These are phyloP conservation scores for Scaptomyza graminum DNA, from an alignment of 1,140 invertebrate genomes.

Conservation along the genomic window DNA sequence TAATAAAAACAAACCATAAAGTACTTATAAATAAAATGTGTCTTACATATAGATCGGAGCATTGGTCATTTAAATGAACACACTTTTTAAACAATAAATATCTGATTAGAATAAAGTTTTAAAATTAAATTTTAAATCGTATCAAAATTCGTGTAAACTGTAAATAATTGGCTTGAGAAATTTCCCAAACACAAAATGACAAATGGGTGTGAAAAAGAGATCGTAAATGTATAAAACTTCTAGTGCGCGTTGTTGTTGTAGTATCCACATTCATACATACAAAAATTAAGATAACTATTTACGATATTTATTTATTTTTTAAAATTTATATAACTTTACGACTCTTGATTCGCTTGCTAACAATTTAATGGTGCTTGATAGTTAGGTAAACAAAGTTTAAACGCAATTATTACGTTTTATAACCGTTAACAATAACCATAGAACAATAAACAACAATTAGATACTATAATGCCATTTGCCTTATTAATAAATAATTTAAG, in stretches of 20 bases:
- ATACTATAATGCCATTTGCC: background rate
- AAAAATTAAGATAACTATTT: background rate
- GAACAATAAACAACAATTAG: background rate
- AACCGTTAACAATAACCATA: background rate
- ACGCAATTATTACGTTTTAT: constrained; percentile 18
- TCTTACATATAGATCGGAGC: too few relatives aligned
- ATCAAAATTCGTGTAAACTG: constrained; percentile 33
- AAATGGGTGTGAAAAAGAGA: constrained; percentile 39
- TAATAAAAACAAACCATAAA: constrained; percentile 44
- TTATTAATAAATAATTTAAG: background rate
- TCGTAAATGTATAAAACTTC: constrained; percentile 25
- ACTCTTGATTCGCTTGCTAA: constrained; percentile 3
- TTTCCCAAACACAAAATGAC: constrained; percentile 19
- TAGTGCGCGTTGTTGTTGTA: too few relatives aligned
- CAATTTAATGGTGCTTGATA: background rate
- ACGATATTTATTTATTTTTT: too few relatives aligned
- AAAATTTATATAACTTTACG: too few relatives aligned
- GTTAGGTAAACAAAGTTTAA: constrained; percentile 5
- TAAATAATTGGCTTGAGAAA: constrained; percentile 44
- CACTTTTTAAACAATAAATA: constrained; percentile 13
- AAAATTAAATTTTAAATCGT: constrained; percentile 28
- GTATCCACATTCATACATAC: background rate
- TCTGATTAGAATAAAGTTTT: constrained; percentile 11
- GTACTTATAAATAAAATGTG: background rate
- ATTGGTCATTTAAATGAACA: background rate